Evolutionary conservation across 2,888 invertebrate genomes (phyloP).

Genomic region (Mythimna ferrago): DNA sequence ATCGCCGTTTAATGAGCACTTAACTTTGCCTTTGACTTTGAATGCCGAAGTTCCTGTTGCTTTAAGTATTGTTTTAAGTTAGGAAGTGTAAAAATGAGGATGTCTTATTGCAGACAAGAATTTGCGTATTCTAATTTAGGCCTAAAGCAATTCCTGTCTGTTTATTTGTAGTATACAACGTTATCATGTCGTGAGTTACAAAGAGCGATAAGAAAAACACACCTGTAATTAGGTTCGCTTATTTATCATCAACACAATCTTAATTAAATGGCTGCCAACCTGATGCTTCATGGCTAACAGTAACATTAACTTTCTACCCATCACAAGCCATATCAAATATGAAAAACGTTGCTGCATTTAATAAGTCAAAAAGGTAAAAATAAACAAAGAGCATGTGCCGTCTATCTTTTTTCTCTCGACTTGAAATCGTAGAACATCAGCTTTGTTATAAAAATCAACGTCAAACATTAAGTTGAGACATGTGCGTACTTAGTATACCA

Average conservation of each 20-base stretch:
- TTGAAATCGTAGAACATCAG: constrained; percentile 36
- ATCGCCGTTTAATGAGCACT: constrained; percentile 67
- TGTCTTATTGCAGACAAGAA: neutral
- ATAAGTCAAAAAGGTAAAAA: neutral
- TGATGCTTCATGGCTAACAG: constrained; percentile 22
- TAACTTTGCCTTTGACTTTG: constrained; percentile 63
- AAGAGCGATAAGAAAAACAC: constrained; percentile 41
- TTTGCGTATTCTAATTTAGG: neutral
- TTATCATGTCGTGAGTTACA: constrained; percentile 26
- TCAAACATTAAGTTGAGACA: constrained; percentile 61
- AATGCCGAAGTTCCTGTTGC: constrained; percentile 53
- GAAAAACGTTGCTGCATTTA: neutral
- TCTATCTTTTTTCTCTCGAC: constrained; percentile 7
- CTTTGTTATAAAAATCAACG: constrained; percentile 56
- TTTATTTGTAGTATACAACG: neutral
- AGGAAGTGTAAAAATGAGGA: neutral
- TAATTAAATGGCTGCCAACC: constrained; percentile 35
- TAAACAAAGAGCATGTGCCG: neutral
- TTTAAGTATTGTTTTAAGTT: constrained; percentile 27
- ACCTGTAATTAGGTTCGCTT: constrained; percentile 33
- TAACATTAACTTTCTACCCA: constrained; percentile 9
- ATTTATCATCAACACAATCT: constrained; percentile 47
- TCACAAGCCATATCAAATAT: constrained; percentile 2
- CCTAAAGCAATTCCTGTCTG: no score
- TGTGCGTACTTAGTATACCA: constrained; percentile 76